Base-by-base conservation (phyloP, 2,113 vertebrate species). In the Gasterosteus nipponicus region DNA sequence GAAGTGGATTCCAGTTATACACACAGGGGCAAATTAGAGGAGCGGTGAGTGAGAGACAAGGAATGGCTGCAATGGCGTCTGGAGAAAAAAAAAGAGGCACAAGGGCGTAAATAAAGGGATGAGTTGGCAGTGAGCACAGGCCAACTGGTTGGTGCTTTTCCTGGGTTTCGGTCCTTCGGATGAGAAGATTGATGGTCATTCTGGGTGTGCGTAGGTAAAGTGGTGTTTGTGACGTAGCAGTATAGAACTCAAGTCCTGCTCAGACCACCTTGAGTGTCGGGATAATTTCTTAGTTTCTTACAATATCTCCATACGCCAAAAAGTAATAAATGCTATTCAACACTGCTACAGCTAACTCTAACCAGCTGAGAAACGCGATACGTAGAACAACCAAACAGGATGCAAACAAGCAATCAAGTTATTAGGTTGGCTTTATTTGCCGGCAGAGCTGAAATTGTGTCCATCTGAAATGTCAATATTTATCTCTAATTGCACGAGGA, bases 1-100 rank as follows among this genome's bases (percentile, higher is more conserved):
- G 83, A 75, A 42, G 47, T 42, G 31, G 74, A 88, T 85, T 88
- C 82, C 81, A 8, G 51, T 78, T 44, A 82, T 70, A 81, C 80
- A 80, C 80, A 63, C 80, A 42, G 67, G 62, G 72, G 10, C 66
- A 86, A 75, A 88, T 77, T 35, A 79, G 67, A 84, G 78, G 69
- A 53, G 74, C 54, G 71, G 63, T 75, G 89, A 73, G 64, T 73
- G 81, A 77, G 75, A 57, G 53, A 80, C 73, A 73, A 79, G 76
- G 67, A 85, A 86, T 81, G 74, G 67, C 10, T 56, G 77, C 53
- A 78, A 77, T 75, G 76, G 59, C 71, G 69, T 67, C 66, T 67
- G 72, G 66, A 80, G 69, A 26, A 80, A 60, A 69, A 26, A 80
- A 60, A 69, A 69, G 47, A 65, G 47, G 60, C 53, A 44, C 75